Percentiles rank a stretch among this genome's conserved stretches.
These are phyloP conservation scores for Xanthorhoe spadicearia DNA, from an alignment of 2,888 invertebrate genomes.

Conservation along the genomic window DNA sequence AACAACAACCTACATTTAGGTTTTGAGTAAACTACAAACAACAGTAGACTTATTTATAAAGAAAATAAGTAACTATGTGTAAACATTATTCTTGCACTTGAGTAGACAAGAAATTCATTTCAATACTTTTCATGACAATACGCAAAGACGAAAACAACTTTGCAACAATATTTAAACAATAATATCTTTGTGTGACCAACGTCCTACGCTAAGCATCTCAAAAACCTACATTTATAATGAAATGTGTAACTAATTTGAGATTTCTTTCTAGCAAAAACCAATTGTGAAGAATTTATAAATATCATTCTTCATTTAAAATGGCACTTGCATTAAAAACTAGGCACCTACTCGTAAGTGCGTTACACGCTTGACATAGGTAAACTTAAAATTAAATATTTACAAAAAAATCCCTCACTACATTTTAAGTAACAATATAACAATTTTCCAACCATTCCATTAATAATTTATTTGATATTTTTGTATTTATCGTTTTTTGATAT, in stretches of 20 bases:
- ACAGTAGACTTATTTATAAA: constrained; percentile 13
- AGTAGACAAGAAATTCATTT: constrained; percentile 2
- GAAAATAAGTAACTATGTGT: constrained; percentile 20
- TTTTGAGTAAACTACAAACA: neutral
- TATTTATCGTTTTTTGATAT: constrained; percentile 42
- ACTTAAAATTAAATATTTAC: constrained; percentile 62
- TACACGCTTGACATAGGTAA: constrained; percentile 62
- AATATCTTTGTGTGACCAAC: constrained; percentile 39
- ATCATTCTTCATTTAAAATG: constrained; percentile 65
- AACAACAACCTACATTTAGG: constrained; percentile 46
- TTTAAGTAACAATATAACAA: constrained; percentile 55
- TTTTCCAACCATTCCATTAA: constrained; percentile 60
- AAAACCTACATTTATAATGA: constrained; percentile 8
- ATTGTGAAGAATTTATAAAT: constrained; percentile 60
- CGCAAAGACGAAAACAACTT: constrained; percentile 14
- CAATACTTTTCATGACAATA: constrained; percentile 26
- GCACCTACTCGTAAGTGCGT: constrained; percentile 68
- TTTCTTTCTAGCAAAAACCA: constrained; percentile 60
- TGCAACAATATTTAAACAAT: constrained; percentile 1
- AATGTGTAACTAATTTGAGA: constrained; percentile 51
- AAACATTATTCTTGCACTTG: neutral
- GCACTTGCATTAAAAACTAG: constrained; percentile 70
- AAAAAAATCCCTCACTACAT: constrained; percentile 60
- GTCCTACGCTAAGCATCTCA: constrained; percentile 31
- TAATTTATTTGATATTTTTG: constrained; percentile 48